A percentile compares a stretch with the other conserved stretches of the same genome.
These are phyloP conservation scores for Todiramphus chloris DNA, from an alignment of 2,113 vertebrate species.

Conservation along the genomic window DNA sequence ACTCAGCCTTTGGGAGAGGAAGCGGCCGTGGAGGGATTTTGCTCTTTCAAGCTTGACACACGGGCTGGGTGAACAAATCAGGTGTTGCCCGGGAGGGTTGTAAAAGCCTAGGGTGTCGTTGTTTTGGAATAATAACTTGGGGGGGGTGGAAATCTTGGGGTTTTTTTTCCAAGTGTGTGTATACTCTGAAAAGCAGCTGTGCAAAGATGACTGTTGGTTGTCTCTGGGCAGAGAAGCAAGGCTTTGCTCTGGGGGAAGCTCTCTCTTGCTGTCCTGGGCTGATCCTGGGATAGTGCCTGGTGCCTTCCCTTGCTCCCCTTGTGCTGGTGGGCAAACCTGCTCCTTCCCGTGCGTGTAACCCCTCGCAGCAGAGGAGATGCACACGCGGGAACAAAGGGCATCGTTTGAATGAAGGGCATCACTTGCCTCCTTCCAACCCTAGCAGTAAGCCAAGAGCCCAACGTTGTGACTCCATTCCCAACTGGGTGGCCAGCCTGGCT, in stretches of 20 bases:
- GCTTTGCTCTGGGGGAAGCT: accelerated
- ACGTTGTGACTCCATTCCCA: neutral
- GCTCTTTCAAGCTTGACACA: neutral
- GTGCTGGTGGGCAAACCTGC: neutral
- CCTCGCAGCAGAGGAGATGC: neutral
- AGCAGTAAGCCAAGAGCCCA: neutral
- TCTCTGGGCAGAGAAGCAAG: neutral
- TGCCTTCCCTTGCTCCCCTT: neutral
- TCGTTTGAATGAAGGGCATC: neutral
- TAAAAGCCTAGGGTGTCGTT: neutral
- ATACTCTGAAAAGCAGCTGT: neutral
- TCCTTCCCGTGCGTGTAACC: accelerated
- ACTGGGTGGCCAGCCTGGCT: neutral
- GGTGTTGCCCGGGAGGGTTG: neutral
- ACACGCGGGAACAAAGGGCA: accelerated
- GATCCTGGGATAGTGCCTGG: neutral
- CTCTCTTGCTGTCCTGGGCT: neutral
- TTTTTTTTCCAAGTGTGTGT: neutral
- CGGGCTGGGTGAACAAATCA: neutral
- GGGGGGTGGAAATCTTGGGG: neutral
- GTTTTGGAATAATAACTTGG: neutral
- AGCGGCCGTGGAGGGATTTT: neutral
- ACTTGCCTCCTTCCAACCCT: accelerated
- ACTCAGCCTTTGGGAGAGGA: conserved; percentile 9
- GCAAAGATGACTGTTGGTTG: neutral